A percentile compares a stretch with the other conserved stretches of the same genome.
These are phyloP conservation scores for Pyrgilauda ruficollis DNA, from an alignment of 2,113 vertebrate species.

Conservation along the genomic window DNA sequence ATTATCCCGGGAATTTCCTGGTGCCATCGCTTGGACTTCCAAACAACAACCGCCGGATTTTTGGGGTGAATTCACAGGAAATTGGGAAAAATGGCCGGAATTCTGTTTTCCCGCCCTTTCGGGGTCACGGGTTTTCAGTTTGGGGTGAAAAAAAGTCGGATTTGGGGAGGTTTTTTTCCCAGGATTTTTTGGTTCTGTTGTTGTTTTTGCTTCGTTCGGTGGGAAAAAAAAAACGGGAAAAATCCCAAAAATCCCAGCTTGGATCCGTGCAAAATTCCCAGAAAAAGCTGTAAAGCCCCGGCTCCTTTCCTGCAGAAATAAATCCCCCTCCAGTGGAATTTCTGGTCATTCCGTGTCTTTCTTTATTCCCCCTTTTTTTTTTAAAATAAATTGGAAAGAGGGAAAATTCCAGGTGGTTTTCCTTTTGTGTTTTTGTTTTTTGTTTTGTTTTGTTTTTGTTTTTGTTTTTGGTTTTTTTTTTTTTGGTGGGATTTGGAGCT, in stretches of 20 bases:
- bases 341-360: neutral
- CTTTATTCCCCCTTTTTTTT: neutral
- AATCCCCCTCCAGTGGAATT: neutral
- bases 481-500: neutral
- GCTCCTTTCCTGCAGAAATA: neutral
- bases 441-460: neutral
- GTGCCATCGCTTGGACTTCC: neutral
- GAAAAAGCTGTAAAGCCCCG: neutral
- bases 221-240: neutral
- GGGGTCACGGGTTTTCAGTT: neutral
- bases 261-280: neutral
- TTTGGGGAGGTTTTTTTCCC: neutral
- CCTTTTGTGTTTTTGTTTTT: too few species aligned
- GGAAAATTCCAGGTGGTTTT: too few species aligned
- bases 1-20: neutral
- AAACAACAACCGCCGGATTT: neutral
- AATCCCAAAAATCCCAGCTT: neutral
- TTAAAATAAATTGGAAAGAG: neutral
- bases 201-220: neutral
- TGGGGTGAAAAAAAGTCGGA: neutral
- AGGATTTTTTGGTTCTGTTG: neutral
- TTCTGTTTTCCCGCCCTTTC: fast-evolving
- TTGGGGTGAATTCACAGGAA: neutral
- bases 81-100: neutral
- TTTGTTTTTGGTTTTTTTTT: neutral